phyloP scores from a whole-genome alignment of 1,140 invertebrate genomes.

The Sycophila sp. region DNA sequence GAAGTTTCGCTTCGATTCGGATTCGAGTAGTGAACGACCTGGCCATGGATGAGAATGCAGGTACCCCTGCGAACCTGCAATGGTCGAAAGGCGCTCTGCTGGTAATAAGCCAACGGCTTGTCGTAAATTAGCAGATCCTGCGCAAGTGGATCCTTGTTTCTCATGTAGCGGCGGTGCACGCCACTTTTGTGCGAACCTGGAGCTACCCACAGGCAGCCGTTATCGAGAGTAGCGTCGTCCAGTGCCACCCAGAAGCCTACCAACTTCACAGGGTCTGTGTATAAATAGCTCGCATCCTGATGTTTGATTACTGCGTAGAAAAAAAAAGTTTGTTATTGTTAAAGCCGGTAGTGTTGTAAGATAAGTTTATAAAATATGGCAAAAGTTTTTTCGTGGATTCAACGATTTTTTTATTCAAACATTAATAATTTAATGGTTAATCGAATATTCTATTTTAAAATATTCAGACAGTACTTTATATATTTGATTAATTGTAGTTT shows the following conservation, averaged over 20 bases:
- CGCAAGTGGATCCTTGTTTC: conserved; percentile 74
- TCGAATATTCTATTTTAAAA: too few species aligned
- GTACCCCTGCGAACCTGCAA: conserved; percentile 85
- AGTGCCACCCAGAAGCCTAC: conserved; percentile 95
- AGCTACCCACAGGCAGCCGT: conserved; percentile 94
- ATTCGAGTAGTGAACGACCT: conserved; percentile 93
- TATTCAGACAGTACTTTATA: too few species aligned
- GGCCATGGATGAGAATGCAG: conserved; percentile 89
- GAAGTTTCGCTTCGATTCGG: conserved; percentile 83
- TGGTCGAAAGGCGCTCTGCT: conserved; percentile 80
- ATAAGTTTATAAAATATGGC: too few species aligned
- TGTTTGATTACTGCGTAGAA: conserved; percentile 50
- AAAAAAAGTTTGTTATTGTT: conserved; percentile 6
- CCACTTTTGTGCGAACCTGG: conserved; percentile 89
- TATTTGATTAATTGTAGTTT: too few species aligned
- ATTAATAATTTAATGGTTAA: too few species aligned
- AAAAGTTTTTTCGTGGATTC: too few species aligned
- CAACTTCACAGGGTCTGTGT: conserved; percentile 79
- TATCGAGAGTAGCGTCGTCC: conserved; percentile 90
- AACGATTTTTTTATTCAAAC: too few species aligned
- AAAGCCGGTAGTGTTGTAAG: too few species aligned
- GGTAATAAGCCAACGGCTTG: conserved; percentile 75
- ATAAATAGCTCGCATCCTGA: conserved; percentile 77
- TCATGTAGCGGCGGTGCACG: conserved; percentile 77
- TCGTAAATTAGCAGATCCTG: conserved; percentile 74